Conservation (phyloP, 1,140 invertebrate genomes). For the Calephelis nemesis region DNA sequence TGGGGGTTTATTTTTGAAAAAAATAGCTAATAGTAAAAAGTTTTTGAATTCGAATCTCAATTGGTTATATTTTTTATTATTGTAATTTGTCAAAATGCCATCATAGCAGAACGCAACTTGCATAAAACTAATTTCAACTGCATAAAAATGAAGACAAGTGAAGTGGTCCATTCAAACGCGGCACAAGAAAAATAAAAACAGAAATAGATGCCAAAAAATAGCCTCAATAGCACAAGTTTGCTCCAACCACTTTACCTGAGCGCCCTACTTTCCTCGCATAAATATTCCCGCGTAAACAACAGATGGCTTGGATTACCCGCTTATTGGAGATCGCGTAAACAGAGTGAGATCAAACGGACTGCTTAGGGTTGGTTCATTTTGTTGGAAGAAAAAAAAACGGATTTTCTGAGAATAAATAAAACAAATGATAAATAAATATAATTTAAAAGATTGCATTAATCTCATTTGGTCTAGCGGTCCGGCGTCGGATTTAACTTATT, state of each 20-base stretch:
- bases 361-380: background rate
- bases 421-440: no score
- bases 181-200: slow-evolving; percentile 21
- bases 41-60: no score
- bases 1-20: no score
- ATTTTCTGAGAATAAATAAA: no score
- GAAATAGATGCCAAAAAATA: slow-evolving; percentile 33
- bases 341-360: slow-evolving; percentile 20
- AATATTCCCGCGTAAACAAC: slow-evolving; percentile 26
- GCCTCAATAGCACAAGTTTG: slow-evolving; percentile 26
- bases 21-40: no score
- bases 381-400: no score
- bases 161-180: slow-evolving; percentile 16
- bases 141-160: background rate
- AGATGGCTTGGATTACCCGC: slow-evolving; percentile 12
- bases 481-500: no score
- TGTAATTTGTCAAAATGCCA: no score
- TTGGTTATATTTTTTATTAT: no score
- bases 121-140: background rate
- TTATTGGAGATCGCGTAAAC: slow-evolving; percentile 19
- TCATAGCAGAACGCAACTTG: no score
- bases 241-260: slow-evolving; percentile 19
- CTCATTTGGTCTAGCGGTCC: no score
- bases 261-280: slow-evolving; percentile 19
- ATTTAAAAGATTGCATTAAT: no score